Base-by-base conservation (phyloP, 2,888 invertebrate genomes). In the Petrophora chlorosata region DNA sequence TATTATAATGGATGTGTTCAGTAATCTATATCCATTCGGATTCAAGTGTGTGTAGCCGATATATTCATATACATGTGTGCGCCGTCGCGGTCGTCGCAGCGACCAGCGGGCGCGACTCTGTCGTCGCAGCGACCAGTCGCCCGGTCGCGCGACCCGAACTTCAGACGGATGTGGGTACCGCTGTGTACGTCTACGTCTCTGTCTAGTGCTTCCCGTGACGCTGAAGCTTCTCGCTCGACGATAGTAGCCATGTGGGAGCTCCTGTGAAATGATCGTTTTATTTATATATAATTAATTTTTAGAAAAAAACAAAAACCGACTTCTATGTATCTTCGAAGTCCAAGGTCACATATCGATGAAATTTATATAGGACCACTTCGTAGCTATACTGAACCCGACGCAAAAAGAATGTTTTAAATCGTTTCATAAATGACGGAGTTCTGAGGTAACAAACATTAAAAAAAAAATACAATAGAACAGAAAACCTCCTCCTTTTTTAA, bases 1-100 rank as follows among this genome's bases (percentile, higher is more conserved):
- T n/a, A n/a, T n/a, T n/a, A n/a, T n/a, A n/a, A n/a, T n/a, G 1
- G n/a, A 30, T 15, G 14, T n/a, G 7, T 14, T 14, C 29, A 14
- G 1, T 15, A 2, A 32, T 32, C 4, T 22, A 32, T 25, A 10
- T 14, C 9, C n/a, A n/a, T n/a, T n/a, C n/a, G n/a, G n/a, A n/a
- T 39, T 34, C 26, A 86, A 23, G 83, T 80, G 53, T 87, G 86
- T 5, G 90, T 80, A 28, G 90, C 82, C 9, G 90, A 87, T 68
- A 91, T 86, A 59, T 90, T 91, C 83, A 91, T 91, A 47, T 91
- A 91, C 80, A 90, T 76, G 61, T 90, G 90, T 0, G 84, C 81
- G 3, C 73, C 75, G 56, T 84, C 84, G 30, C 76, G 69, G 39
- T 83, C 78, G 67, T 86, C 83, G 61, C 79, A 79, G 43, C 79